Evolutionary conservation across 2,888 invertebrate genomes (phyloP), one percentile per base, ranked within the genome.

Genomic region (Dolichomitus sp.): DNA sequence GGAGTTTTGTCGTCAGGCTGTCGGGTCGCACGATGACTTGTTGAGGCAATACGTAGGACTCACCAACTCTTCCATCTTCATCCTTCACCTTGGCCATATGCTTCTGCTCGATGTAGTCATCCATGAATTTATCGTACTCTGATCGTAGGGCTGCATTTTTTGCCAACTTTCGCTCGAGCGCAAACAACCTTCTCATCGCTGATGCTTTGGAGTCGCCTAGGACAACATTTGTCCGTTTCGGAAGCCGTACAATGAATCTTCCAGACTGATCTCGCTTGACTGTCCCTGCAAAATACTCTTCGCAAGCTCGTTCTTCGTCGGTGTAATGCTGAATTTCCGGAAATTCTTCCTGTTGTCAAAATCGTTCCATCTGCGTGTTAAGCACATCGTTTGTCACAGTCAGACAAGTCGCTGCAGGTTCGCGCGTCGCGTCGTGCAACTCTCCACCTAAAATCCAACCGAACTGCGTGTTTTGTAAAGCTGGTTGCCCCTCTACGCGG

Each of bases 261-360:
- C 87, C 88, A 9, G 74, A n/a, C 27, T 27, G 4, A 70, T 85
- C 80, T 30, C 85, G 66, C 17, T 40, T 33, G n/a, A 68, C 52
- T 6, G 54, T 84, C 33, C 82, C 61, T 4, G 12, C 11, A 63
- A 86, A 87, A 48, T 85, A 78, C 14, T 76, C 2, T 74, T 88
- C 88, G 59, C 87, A 88, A 19, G 69, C 66, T 19, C 9, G 19
- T 63, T 86, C 87, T 70, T 87, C 84, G 19, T 74, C 33, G 0
- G 83, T 83, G 37, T 50, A 17, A 30, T 52, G 17, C 12, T 72
- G 70, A 11, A 6, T 37, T n/a, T 63, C 33, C 40, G 65, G 27
- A 14, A 72, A 5, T 65, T 84, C 85, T 52, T 88, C 88, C 9
- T 88, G 74, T 40, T 82, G 61, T 87, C 86, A 87, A 80, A 88